Evolutionary conservation across 37 sponge, comb jelly and placozoan species (phyloP), one percentile per base, ranked within the genome.

Genomic region (Chondrosia reniformis): DNA sequence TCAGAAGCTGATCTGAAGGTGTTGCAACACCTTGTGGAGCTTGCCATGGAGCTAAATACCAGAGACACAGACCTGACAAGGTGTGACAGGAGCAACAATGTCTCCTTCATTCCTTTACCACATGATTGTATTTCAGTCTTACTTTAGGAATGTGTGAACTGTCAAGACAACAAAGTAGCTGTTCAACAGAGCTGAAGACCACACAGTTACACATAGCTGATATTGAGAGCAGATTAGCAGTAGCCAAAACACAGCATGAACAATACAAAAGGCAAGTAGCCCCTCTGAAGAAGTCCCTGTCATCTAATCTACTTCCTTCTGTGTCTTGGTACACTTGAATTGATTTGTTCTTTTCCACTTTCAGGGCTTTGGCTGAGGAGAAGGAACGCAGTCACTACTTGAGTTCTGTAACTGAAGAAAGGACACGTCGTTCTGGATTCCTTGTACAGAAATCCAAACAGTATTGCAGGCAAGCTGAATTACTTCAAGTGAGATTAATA

Each of bases 51-150:
- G 4, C 79, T 89, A 41, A 61, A 52, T 1, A 31, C 77, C 22
- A 84, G 59, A 31, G 89, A 89, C 57, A 80, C 81, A 54, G 84
- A 84, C 36, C 62, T 77, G 37, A 89, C 81, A 44, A 89, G 88
- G 88, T 80, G 63, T 3, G 24, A 34, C 22, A n/a, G n/a, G n/a
- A n/a, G n/a, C n/a, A n/a, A n/a, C n/a, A n/a, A n/a, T n/a, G n/a
- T n/a, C n/a, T n/a, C n/a, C n/a, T n/a, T n/a, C n/a, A n/a, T n/a
- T n/a, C n/a, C n/a, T n/a, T n/a, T n/a, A 19, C 17, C 17, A 52
- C 55, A 52, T 21, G 19, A 63, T 63, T 25, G 30, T 19, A 12
- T 63, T 63, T n/a, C 25, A 63, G 10, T 63, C 24, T 10, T 10
- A 63, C 24, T 63, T 12, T 28, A 10, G 25, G 12, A 63, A 9